Percentiles rank a stretch among this genome's conserved stretches.
Evolutionary conservation across 1,140 invertebrate species (phyloP).

Genomic region (Macrobrachium nipponense): DNA sequence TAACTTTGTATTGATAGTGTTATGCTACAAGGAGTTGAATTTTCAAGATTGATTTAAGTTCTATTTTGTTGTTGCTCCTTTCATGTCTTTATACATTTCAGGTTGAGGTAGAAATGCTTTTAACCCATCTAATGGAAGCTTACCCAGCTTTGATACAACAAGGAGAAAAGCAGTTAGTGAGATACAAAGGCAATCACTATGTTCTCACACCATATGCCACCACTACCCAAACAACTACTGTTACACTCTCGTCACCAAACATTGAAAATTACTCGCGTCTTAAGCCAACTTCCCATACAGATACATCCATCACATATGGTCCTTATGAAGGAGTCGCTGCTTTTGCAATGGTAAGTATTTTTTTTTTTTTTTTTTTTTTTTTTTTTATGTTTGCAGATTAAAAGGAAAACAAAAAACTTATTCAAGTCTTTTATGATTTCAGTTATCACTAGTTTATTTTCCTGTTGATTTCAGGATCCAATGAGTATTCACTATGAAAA

Average conservation of each 20-base stretch:
- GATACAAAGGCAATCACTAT: constrained; percentile 86
- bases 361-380: too few species aligned
- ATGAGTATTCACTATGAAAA: constrained; percentile 94
- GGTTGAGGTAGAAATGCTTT: constrained; percentile 80
- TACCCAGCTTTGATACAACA: constrained; percentile 89
- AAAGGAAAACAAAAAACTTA: neutral
- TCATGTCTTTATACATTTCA: constrained; percentile 55
- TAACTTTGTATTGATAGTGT: too few species aligned
- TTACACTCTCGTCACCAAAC: constrained; percentile 80
- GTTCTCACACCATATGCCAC: constrained; percentile 86
- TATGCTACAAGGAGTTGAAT: neutral
- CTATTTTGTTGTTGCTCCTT: too few species aligned
- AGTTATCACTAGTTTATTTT: neutral
- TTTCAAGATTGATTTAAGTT: neutral
- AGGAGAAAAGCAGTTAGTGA: constrained; percentile 92
- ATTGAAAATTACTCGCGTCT: constrained; percentile 86
- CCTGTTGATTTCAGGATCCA: constrained; percentile 52
- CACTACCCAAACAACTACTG: constrained; percentile 82
- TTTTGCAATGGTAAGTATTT: constrained; percentile 70
- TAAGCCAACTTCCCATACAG: constrained; percentile 84
- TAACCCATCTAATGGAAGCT: constrained; percentile 80
- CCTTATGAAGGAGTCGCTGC: constrained; percentile 83
- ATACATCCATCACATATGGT: constrained; percentile 86
- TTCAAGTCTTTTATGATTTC: too few species aligned
- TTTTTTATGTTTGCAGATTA: neutral